Percentiles rank a stretch among this genome's conserved stretches.
phyloP scores from a whole-genome alignment of 2,113 vertebrate species.

The Himantopus leucocephalus region DNA sequence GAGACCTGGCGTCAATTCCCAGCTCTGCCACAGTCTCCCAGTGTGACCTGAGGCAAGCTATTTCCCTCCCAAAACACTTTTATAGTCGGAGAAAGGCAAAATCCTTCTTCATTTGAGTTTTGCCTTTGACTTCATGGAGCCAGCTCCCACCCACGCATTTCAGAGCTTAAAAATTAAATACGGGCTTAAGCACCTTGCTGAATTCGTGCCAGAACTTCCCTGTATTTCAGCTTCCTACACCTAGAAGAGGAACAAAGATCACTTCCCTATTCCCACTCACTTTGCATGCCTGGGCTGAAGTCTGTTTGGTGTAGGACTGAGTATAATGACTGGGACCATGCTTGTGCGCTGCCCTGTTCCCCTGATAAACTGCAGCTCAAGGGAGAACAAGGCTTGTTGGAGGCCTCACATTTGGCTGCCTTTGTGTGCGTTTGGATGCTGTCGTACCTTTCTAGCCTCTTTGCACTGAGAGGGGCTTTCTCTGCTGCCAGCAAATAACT shows the following conservation, averaged over 20 bases:
- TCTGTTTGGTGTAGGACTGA: background rate
- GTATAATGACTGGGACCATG: background rate
- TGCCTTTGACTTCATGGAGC: conserved; percentile 49
- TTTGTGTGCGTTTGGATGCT: rapidly evolving
- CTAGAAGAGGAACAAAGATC: conserved; percentile 14
- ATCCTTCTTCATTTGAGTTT: conserved; percentile 43
- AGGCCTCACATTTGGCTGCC: background rate
- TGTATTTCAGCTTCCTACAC: conserved; percentile 24
- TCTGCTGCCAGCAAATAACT: too few relatives aligned
- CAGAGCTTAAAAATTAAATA: conserved; percentile 36
- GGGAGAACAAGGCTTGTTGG: background rate
- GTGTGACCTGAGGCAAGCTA: conserved; percentile 26
- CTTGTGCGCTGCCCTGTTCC: background rate
- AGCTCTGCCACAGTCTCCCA: background rate
- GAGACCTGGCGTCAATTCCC: background rate
- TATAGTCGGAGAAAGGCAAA: conserved; percentile 4
- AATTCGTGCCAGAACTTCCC: conserved; percentile 11
- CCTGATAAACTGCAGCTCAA: background rate
- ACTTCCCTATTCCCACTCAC: conserved; percentile 2
- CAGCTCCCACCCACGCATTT: conserved; percentile 30
- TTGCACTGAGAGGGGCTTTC: background rate
- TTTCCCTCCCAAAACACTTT: conserved; percentile 41
- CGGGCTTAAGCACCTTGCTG: conserved; percentile 24
- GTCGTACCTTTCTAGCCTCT: background rate
- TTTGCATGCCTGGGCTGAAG: conserved; percentile 7